Evolutionary conservation across 1,140 invertebrate genomes (phyloP).

Genomic region (Probaryconus sp.): DNA sequence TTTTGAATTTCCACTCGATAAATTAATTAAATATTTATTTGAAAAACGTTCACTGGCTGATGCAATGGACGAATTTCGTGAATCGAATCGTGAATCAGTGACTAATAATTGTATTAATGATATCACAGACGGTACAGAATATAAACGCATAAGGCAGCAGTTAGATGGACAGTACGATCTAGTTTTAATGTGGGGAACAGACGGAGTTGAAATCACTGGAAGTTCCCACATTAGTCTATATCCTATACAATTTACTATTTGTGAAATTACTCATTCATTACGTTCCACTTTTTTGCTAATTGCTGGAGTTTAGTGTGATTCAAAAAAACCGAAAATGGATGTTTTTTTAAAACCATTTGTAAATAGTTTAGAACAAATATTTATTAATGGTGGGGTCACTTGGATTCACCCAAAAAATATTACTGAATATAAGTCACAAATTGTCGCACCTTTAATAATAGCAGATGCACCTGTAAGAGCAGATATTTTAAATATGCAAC

Average conservation of each 20-base stretch:
- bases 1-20: conserved; percentile 11
- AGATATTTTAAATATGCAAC: conserved; percentile 47
- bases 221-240: conserved; percentile 13
- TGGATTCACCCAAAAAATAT: conserved; percentile 43
- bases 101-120: conserved; percentile 10
- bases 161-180: conserved; percentile 23
- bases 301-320: conserved; percentile 7
- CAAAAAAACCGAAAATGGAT: conserved; percentile 9
- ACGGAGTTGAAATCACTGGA: conserved; percentile 23
- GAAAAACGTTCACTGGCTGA: conserved; percentile 21
- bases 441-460: conserved; percentile 45
- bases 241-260: conserved; percentile 20
- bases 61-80: conserved; percentile 9
- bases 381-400: conserved; percentile 33
- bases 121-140: conserved; percentile 7
- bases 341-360: conserved; percentile 48
- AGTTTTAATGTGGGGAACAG: conserved; percentile 23
- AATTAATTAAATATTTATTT: conserved; percentile 25
- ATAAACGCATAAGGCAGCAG: background rate
- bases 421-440: conserved; percentile 23
- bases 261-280: conserved; percentile 7
- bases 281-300: conserved; percentile 4
- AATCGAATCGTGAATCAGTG: background rate
- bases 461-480: conserved; percentile 56
- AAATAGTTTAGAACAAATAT: conserved; percentile 28